Evolutionary conservation across 2,888 invertebrate genomes (phyloP).

Genomic region (Tuberolachnus salignus): DNA sequence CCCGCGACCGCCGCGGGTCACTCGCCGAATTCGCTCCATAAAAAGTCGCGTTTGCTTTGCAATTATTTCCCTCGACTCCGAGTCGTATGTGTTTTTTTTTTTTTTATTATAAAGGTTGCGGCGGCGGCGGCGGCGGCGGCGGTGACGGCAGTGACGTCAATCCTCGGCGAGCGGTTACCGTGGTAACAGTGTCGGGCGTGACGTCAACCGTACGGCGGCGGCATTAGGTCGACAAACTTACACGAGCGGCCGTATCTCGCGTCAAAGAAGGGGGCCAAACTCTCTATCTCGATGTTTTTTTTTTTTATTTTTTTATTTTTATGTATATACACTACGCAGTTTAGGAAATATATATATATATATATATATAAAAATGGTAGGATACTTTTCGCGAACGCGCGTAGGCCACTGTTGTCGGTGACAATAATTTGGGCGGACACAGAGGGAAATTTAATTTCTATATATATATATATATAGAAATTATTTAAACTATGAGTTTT

Average conservation of each 20-base stretch:
- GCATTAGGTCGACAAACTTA: not conserved
- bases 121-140: not conserved
- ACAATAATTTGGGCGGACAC: too few relatives aligned
- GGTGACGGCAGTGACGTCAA: conserved; percentile 1
- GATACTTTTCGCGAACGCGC: too few relatives aligned
- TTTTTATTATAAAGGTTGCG: not conserved
- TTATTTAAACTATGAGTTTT: too few relatives aligned
- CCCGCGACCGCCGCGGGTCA: too few relatives aligned
- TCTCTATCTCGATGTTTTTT: not conserved
- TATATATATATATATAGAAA: too few relatives aligned
- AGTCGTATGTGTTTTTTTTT: not conserved
- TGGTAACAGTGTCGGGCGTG: conserved; percentile 4
- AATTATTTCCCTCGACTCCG: not conserved
- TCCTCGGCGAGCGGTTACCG: not conserved
- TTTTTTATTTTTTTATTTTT: too few relatives aligned
- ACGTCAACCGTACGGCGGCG: not conserved
- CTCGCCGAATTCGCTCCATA: not conserved
- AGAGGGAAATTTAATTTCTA: too few relatives aligned
- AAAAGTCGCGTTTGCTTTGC: not conserved
- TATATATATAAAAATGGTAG: too few relatives aligned
- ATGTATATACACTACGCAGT: too few relatives aligned
- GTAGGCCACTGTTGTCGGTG: too few relatives aligned
- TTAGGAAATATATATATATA: too few relatives aligned
- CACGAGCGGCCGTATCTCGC: not conserved
- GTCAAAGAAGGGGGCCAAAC: not conserved